Evolutionary conservation across 2,797 vertebrate species (phyloP), one percentile per base, ranked within the genome.

Genomic region (Hybognathus amarus): DNA sequence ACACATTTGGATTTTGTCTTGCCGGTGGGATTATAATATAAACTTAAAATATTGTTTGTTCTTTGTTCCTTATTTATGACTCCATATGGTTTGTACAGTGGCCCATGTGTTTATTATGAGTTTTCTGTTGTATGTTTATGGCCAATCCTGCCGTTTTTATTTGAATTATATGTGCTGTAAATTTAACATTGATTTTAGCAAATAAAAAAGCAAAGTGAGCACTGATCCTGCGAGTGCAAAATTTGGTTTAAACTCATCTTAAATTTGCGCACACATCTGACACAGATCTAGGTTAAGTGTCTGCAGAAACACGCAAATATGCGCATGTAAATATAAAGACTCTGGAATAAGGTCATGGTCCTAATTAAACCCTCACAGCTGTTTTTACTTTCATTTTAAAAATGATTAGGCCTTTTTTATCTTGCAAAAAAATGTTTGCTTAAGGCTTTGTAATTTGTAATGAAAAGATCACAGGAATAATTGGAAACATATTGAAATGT

Each of bases 361-460:
- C 87, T 95, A 93, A 94, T 96, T 94, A 95, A 95, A 93, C 90
- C 89, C 81, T 87, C 87, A 89, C 93, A 95, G 93, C 92, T 96
- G 94, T 93, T 95, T 93, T 95, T 93, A 92, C 92, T 96, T 96
- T 95, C 85, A 92, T 92, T 94, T 95, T 91, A 89, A 93, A 94
- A 94, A 95, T 95, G 90, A 95, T 95, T 95, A 94, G 94, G 94
- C 93, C 94, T 94, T 94, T 86, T 85, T 92, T 94, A 92, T 93
- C 91, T 92, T 47, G 85, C 93, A 94, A 89, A 94, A 91, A 93
- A 95, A 93, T 91, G 93, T 94, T 95, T 95, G 92, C 90, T 96
- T 94, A 90, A 84, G 92, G 94, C 94, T 93, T 92, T 94, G 91
- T 92, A 94, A 91, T 93, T 94, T 94, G 91, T 92, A 92, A 94